Percentiles rank a stretch among this genome's conserved stretches.
Evolutionary conservation across 2,113 vertebrate species (phyloP).

Genomic region (Caretta caretta): DNA sequence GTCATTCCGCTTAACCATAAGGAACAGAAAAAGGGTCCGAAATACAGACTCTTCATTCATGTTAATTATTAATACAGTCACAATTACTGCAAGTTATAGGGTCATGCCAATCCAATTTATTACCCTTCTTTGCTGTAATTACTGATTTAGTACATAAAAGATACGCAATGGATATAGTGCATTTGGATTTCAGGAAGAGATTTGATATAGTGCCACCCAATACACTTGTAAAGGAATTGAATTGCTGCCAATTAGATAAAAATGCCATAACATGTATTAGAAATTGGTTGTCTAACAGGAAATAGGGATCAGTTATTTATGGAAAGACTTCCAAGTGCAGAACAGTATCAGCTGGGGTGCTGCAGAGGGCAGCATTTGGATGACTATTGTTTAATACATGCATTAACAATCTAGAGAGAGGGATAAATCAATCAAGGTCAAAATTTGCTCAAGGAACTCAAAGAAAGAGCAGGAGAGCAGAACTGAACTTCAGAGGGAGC

Average conservation of each 20-base stretch:
- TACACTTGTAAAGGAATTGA: not conserved
- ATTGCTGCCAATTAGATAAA: not conserved
- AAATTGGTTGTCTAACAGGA: not conserved
- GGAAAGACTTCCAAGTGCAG: not conserved
- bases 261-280: not conserved
- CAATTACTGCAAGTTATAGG: fast-evolving
- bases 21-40: not conserved
- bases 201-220: not conserved
- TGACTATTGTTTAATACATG: fast-evolving
- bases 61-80: not conserved
- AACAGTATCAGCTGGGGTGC: not conserved
- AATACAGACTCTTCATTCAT: not conserved
- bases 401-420: not conserved
- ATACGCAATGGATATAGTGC: fast-evolving
- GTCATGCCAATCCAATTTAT: not conserved
- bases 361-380: fast-evolving
- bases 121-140: not conserved
- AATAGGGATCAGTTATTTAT: not conserved
- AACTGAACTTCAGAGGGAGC: not conserved
- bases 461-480: not conserved
- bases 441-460: fast-evolving
- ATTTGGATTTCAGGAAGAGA: not conserved
- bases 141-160: not conserved
- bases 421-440: fast-evolving
- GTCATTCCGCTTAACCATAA: not conserved